Evolutionary conservation across 2,888 invertebrate genomes (phyloP), one percentile per base, ranked within the genome.

Genomic region (Perizoma affinitatum): DNA sequence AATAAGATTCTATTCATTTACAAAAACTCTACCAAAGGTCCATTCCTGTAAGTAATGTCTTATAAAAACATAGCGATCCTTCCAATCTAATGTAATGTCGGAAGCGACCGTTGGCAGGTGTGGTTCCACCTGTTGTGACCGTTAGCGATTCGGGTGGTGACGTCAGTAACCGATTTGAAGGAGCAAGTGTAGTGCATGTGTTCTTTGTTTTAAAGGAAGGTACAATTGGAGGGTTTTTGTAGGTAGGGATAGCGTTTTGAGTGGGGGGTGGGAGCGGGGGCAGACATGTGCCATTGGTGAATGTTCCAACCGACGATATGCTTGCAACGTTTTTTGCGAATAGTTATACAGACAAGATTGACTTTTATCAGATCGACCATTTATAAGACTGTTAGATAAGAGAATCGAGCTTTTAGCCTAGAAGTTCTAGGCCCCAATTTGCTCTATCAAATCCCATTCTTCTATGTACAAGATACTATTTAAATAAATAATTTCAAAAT

Each of bases 91-190:
- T 83, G 84, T 87, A 87, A 87, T 86, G 86, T 84, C 83, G 86
- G 86, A 85, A 86, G 79, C 78, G 82, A 79, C 86, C 81, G 88
- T 88, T 90, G 67, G 61, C 90, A 91, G 91, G 91, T 91, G 91
- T 79, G 71, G 54, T 69, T 80, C 84, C 91, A 91, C 91, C 91
- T 91, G 91, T 90, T 87, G 78, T 41, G 58, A 66, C 68, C 66
- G 68, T 68, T 68, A 68, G 60, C 68, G 64, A 66, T 61, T 65
- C 61, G 58, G 54, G 58, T 45, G 42, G 33, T 63, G 61, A 64
- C 63, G 66, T 62, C 54, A 58, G 35, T 58, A 62, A 58, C 62
- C 54, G 60, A 60, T 55, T 55, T 51, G 51, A 51, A 48, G 42
- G 61, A 38, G 49, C 59, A 59, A 59, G 57, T 58, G 55, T 40